These are phyloP conservation scores for Lasioglossum vierecki DNA, from an alignment of 2,888 invertebrate species.

Conservation along the genomic window DNA sequence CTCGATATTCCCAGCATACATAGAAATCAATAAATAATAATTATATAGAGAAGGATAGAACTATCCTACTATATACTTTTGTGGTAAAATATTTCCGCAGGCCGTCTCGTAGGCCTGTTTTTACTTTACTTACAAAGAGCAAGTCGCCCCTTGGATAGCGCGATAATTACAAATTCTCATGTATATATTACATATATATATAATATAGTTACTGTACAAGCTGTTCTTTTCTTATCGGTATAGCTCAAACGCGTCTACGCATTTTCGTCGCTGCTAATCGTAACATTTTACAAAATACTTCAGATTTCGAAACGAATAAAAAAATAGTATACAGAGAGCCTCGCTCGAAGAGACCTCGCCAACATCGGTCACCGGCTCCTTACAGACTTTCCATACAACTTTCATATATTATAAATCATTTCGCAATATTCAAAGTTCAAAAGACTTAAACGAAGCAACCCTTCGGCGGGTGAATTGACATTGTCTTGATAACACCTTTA, in stretches of 20 bases:
- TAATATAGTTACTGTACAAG: conserved; percentile 65
- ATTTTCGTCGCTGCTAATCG: conserved; percentile 20
- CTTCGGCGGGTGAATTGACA: background rate
- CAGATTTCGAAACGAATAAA: conserved; percentile 32
- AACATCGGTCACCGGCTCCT: background rate
- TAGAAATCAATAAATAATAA: conserved; percentile 80
- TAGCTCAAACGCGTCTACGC: conserved; percentile 44
- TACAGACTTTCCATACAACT: background rate
- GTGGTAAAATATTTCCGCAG: conserved; percentile 80
- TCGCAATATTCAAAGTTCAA: background rate
- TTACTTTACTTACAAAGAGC: conserved; percentile 54
- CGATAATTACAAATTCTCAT: conserved; percentile 66
- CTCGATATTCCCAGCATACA: conserved; percentile 63
- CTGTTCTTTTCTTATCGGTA: conserved; percentile 67
- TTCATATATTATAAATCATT: background rate
- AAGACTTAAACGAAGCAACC: background rate
- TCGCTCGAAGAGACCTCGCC: background rate
- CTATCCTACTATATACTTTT: conserved; percentile 81
- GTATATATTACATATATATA: conserved; percentile 45
- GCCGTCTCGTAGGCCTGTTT: conserved; percentile 71
- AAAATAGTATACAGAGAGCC: conserved; percentile 17
- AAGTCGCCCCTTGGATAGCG: conserved; percentile 47
- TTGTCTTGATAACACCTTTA: background rate
- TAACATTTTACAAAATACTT: conserved; percentile 58
- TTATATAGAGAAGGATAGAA: conserved; percentile 75